A percentile compares a stretch with the other conserved stretches of the same genome.
These are phyloP conservation scores for Festucalex cinctus DNA, from an alignment of 2,113 vertebrate species.

Conservation along the genomic window DNA sequence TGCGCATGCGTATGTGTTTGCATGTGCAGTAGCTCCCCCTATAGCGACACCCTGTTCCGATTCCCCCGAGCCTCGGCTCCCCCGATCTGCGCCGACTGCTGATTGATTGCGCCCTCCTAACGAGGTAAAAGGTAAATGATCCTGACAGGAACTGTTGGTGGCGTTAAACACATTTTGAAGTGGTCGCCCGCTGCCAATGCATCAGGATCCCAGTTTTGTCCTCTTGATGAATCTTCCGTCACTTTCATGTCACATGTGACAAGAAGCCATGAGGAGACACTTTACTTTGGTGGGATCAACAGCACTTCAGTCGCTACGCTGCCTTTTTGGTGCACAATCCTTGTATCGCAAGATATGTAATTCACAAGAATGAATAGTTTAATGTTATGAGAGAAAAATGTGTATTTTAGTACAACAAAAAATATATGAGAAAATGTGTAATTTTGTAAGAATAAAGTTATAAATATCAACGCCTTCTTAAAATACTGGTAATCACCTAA, in stretches of 20 bases:
- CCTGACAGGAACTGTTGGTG: neutral
- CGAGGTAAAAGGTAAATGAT: conserved; percentile 53
- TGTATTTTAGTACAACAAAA: no score
- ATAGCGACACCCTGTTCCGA: conserved; percentile 68
- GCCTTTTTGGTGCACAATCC: neutral
- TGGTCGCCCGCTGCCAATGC: neutral
- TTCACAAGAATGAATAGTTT: no score
- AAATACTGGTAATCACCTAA: no score
- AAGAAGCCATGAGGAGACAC: neutral
- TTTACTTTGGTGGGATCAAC: neutral
- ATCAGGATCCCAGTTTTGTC: neutral
- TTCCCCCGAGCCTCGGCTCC: conserved; percentile 78
- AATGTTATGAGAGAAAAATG: no score
- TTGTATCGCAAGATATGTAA: neutral
- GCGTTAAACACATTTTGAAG: neutral
- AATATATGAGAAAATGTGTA: no score
- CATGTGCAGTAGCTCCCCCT: conserved; percentile 57
- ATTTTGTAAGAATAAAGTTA: no score
- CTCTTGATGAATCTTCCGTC: conserved; percentile 15
- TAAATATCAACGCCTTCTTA: no score
- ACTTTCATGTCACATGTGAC: neutral
- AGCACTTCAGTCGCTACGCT: neutral
- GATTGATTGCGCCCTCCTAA: conserved; percentile 36
- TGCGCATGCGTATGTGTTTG: conserved; percentile 9
- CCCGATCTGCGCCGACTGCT: conserved; percentile 67